A percentile compares a stretch with the other conserved stretches of the same genome.
Conservation (phyloP, 2,888 invertebrate genomes). For the Ochropleura leucogaster region DNA sequence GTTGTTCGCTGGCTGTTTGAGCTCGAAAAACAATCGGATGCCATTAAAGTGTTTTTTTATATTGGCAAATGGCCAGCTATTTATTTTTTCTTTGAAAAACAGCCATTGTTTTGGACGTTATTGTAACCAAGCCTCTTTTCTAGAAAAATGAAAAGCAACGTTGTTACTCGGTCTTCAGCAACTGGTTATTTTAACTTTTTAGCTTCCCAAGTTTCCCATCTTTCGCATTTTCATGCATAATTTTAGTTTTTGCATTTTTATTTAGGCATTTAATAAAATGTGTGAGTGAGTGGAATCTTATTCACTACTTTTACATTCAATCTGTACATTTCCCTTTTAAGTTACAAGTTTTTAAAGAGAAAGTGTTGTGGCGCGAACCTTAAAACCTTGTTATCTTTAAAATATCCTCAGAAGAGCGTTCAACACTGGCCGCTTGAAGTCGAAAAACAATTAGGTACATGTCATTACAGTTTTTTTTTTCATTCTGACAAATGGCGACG, state of each 20-base stretch:
- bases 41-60: conserved; percentile 13
- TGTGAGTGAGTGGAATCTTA: background rate
- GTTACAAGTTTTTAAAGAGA: background rate
- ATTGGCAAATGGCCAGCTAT: background rate
- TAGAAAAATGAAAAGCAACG: conserved; percentile 4
- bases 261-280: background rate
- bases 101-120: conserved; percentile 7
- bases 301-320: background rate
- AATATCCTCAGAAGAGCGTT: background rate
- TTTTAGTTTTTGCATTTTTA: conserved; percentile 17
- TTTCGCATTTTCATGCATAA: conserved; percentile 46
- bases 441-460: conserved; percentile 32
- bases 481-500: background rate
- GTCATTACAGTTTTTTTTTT: conserved; percentile 27
- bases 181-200: conserved; percentile 41
- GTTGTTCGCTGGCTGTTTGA: conserved; percentile 4
- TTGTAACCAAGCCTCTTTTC: conserved; percentile 23
- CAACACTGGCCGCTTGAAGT: conserved; percentile 14
- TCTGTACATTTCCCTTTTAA: conserved; percentile 16
- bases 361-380: background rate
- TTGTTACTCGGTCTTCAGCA: conserved; percentile 30
- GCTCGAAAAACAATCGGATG: conserved; percentile 36
- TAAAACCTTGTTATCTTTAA: conserved; percentile 5
- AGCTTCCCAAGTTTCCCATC: conserved; percentile 21
- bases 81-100: conserved; percentile 22